Percentiles rank a stretch among this genome's conserved stretches.
phyloP scores from a whole-genome alignment of 2,888 invertebrate species.

The Heliconius ethilla region DNA sequence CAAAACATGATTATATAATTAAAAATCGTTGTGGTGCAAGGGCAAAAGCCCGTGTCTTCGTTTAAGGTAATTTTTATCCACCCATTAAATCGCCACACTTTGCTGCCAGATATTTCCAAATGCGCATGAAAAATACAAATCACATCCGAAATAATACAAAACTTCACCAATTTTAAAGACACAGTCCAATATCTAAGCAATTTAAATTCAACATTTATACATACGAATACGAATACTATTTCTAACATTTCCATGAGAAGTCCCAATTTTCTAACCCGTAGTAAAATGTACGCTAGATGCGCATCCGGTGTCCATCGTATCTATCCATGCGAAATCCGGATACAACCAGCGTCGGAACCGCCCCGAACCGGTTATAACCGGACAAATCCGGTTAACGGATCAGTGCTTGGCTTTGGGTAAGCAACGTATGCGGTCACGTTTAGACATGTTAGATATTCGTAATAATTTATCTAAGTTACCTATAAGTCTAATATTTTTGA shows the following conservation, averaged over 20 bases:
- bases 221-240: constrained; percentile 12
- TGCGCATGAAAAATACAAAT: neutral
- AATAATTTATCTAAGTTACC: constrained; percentile 21
- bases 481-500: neutral
- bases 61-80: no score
- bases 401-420: constrained; percentile 46
- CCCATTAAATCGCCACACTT: neutral
- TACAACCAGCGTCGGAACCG: constrained; percentile 55
- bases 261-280: constrained; percentile 44
- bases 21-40: no score
- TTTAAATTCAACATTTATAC: neutral
- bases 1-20: neutral
- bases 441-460: constrained; percentile 45
- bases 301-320: constrained; percentile 54
- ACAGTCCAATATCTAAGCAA: neutral
- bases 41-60: no score
- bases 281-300: constrained; percentile 52
- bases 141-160: neutral
- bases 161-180: neutral
- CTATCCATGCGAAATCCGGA: constrained; percentile 62
- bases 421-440: constrained; percentile 46
- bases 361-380: constrained; percentile 51
- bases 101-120: neutral
- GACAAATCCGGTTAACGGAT: constrained; percentile 56
- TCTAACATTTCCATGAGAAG: constrained; percentile 37